Conservation (phyloP, 2,888 invertebrate species). For the Molorchus minor region DNA sequence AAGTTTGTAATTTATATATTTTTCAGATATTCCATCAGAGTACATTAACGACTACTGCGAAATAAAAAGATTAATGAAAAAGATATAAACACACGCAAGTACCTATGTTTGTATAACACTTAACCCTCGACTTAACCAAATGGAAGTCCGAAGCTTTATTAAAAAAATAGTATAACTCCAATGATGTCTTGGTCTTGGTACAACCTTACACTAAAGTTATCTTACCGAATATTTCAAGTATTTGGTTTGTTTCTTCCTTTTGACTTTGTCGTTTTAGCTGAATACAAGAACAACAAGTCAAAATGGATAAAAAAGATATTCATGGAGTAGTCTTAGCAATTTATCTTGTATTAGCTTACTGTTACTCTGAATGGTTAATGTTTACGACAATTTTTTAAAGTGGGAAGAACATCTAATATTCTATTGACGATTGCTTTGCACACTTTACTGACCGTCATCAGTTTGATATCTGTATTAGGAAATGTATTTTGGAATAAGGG, state of each 20-base stretch:
- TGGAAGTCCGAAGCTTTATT: neutral
- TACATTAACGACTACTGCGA: no score
- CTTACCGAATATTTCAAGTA: constrained; percentile 16
- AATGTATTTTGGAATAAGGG: constrained; percentile 32
- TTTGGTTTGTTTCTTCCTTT: constrained; percentile 27
- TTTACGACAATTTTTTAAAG: constrained; percentile 14
- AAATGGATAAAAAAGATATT: constrained; percentile 10
- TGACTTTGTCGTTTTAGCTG: constrained; percentile 7
- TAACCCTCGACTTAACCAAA: neutral
- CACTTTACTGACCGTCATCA: constrained; percentile 26
- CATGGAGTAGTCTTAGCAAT: constrained; percentile 8
- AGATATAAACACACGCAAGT: constrained; percentile 11
- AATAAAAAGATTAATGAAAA: neutral
- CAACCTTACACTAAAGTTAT: neutral
- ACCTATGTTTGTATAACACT: neutral
- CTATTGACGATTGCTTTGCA: constrained; percentile 21
- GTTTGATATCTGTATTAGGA: constrained; percentile 27
- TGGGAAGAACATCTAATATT: constrained; percentile 29
- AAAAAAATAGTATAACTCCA: neutral
- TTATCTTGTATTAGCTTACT: constrained; percentile 19
- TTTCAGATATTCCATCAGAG: no score
- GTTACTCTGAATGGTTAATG: constrained; percentile 23
- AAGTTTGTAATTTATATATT: no score
- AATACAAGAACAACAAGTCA: neutral
- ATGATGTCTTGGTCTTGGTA: constrained; percentile 9